Evolutionary conservation across 2,797 vertebrate genomes (phyloP).

Genomic region (Ataeniobius toweri): DNA sequence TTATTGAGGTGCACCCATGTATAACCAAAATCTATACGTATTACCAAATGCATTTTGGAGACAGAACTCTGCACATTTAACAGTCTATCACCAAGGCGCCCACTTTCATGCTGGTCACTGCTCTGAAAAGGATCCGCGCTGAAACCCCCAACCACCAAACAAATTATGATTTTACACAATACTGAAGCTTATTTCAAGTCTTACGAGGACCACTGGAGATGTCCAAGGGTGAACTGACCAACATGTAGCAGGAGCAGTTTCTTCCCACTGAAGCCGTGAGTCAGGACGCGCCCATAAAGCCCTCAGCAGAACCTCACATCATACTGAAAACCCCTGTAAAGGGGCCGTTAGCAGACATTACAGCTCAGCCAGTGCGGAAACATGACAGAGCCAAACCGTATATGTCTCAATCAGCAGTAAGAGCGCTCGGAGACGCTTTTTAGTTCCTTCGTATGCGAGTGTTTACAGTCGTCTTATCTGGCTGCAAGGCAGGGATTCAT

Average conservation of each 20-base stretch:
- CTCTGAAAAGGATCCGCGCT: background rate
- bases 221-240: slow-evolving; percentile 26
- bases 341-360: slow-evolving; percentile 15
- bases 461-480: slow-evolving; percentile 39
- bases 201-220: background rate
- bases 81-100: no score
- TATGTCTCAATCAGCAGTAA: slow-evolving; percentile 8
- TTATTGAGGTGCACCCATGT: background rate
- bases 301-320: slow-evolving; percentile 53
- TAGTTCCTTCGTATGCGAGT: slow-evolving; percentile 46
- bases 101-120: no score
- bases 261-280: slow-evolving; percentile 37
- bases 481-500: slow-evolving; percentile 40
- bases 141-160: background rate
- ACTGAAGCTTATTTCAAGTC: background rate
- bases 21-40: background rate
- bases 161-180: background rate
- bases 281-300: slow-evolving; percentile 73
- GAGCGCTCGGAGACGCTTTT: slow-evolving; percentile 24
- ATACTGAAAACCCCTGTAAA: slow-evolving; percentile 19
- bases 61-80: background rate
- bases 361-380: slow-evolving; percentile 13
- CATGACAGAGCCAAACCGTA: slow-evolving; percentile 20
- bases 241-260: slow-evolving; percentile 23
- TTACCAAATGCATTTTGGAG: no score